These are phyloP conservation scores for Atta texana DNA, from an alignment of 1,140 invertebrate genomes.

Conservation along the genomic window DNA sequence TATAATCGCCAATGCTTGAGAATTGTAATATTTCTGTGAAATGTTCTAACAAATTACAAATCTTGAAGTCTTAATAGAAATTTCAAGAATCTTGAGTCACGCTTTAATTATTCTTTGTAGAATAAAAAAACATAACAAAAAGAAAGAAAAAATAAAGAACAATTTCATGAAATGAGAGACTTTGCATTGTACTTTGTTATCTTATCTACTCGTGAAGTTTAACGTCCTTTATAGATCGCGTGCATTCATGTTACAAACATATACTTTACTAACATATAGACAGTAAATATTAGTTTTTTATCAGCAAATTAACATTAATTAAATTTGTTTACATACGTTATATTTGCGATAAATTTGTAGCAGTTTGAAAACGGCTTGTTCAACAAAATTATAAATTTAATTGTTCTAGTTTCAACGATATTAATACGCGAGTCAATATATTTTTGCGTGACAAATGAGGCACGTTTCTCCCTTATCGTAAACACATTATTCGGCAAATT, in stretches of 20 bases:
- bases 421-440: slow-evolving; percentile 30
- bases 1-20: slow-evolving; percentile 3
- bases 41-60: slow-evolving; percentile 26
- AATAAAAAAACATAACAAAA: not conserved
- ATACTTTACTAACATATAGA: not conserved
- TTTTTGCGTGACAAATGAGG: slow-evolving; percentile 33
- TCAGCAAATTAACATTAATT: slow-evolving; percentile 5
- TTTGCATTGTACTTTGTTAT: not conserved
- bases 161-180: not conserved
- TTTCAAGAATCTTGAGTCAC: not conserved
- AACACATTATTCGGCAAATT: slow-evolving; percentile 51
- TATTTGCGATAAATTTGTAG: slow-evolving; percentile 20
- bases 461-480: slow-evolving; percentile 25
- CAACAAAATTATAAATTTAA: slow-evolving; percentile 31
- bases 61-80: slow-evolving; percentile 13
- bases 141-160: not conserved
- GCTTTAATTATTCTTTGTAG: slow-evolving; percentile 22
- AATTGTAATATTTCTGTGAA: not conserved
- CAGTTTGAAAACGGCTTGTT: slow-evolving; percentile 16
- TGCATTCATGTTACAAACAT: not conserved
- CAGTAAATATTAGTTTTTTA: slow-evolving; percentile 4
- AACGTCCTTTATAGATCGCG: not conserved
- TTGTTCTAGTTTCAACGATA: slow-evolving; percentile 28
- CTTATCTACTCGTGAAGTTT: not conserved
- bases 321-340: slow-evolving; percentile 14